Evolutionary conservation across 2,888 invertebrate genomes (phyloP).

Genomic region (Phlogophora meticulosa): DNA sequence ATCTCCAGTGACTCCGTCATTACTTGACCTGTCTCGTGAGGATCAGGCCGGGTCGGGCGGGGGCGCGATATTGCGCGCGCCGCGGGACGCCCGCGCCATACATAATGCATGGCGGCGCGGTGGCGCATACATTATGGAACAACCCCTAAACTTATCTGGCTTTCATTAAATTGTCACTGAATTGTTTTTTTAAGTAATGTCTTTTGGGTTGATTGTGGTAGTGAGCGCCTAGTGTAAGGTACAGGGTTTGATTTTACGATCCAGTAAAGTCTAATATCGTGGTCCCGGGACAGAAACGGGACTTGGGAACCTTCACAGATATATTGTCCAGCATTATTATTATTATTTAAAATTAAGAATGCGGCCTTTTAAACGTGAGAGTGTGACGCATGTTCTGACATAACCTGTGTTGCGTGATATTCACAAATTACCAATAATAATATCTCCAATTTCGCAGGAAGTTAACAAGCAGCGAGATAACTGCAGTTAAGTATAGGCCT

Average conservation of each 20-base stretch:
- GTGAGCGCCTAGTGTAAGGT: not conserved
- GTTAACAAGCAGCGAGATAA: not conserved
- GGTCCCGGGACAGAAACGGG: not conserved
- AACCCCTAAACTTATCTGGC: slow-evolving; percentile 54
- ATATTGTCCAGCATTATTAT: no score
- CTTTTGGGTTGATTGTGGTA: not conserved
- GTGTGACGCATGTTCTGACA: slow-evolving; percentile 9
- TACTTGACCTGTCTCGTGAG: slow-evolving; percentile 53
- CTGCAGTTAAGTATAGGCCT: slow-evolving; percentile 3
- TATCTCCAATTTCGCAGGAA: not conserved
- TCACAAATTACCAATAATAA: slow-evolving; percentile 3
- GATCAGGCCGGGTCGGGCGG: slow-evolving; percentile 7
- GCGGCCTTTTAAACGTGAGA: not conserved
- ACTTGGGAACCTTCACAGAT: no score
- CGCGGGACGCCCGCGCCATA: slow-evolving; percentile 74
- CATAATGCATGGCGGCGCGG: slow-evolving; percentile 79
- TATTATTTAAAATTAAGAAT: no score
- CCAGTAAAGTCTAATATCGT: not conserved
- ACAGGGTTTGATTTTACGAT: not conserved
- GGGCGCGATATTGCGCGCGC: slow-evolving; percentile 69
- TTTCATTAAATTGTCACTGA: slow-evolving; percentile 59
- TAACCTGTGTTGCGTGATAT: slow-evolving; percentile 8
- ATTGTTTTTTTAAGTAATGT: slow-evolving; percentile 56
- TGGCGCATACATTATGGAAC: slow-evolving; percentile 63
- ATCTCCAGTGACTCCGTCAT: slow-evolving; percentile 38